Evolutionary conservation across 1,140 invertebrate species (phyloP).

Genomic region (Caenorhabditis tropicalis): DNA sequence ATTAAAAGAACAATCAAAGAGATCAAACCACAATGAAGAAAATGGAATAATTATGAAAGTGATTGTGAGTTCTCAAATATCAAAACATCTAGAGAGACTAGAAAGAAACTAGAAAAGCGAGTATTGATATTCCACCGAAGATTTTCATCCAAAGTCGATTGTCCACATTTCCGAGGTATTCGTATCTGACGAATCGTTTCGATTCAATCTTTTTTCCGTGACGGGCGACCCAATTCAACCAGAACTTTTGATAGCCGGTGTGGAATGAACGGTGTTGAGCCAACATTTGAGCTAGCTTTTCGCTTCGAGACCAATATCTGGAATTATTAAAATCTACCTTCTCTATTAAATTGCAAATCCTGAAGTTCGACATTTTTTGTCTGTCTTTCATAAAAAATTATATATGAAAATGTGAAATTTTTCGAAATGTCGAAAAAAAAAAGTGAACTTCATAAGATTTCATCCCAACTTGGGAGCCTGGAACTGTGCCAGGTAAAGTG

Average conservation of each 20-base stretch:
- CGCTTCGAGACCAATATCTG: slow-evolving; percentile 43
- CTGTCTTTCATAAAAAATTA: background rate
- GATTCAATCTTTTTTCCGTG: slow-evolving; percentile 40
- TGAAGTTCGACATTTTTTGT: background rate
- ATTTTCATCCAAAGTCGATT: slow-evolving; percentile 33
- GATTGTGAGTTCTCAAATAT: background rate
- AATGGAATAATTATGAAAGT: background rate
- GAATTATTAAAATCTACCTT: no score
- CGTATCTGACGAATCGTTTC: background rate
- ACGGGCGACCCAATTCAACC: slow-evolving; percentile 51
- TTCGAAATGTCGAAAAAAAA: no score
- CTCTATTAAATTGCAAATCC: background rate
- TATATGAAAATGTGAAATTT: no score
- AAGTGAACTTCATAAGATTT: no score
- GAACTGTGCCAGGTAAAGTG: no score
- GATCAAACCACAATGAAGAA: background rate
- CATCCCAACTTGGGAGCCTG: no score
- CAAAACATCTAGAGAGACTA: background rate
- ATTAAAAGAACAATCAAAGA: background rate
- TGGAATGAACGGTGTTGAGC: slow-evolving; percentile 30
- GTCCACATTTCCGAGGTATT: slow-evolving; percentile 43
- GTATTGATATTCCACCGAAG: background rate
- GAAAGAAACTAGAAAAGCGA: background rate
- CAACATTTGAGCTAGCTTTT: slow-evolving; percentile 48
- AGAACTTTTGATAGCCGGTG: slow-evolving; percentile 49